A percentile compares a stretch with the other conserved stretches of the same genome.
Evolutionary conservation across 2,113 vertebrate species (phyloP).

Genomic region (Chunga burmeisteri): DNA sequence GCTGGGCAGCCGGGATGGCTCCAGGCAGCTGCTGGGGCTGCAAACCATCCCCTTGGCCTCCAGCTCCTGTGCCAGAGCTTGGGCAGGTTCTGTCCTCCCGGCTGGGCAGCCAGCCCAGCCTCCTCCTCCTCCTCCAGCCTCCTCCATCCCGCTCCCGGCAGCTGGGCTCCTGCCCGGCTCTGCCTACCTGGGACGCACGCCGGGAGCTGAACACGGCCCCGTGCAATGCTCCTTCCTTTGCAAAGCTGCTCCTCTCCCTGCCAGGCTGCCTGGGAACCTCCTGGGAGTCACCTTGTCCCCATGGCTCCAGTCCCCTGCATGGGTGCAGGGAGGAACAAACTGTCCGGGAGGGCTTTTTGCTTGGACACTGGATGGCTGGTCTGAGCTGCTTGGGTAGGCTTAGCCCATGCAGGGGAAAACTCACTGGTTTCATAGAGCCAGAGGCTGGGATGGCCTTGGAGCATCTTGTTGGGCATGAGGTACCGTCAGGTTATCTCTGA

Average conservation of each 20-base stretch:
- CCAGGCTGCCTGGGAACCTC: neutral
- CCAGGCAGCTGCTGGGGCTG: neutral
- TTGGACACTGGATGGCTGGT: fast-evolving
- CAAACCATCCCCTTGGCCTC: neutral
- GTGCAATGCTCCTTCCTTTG: neutral
- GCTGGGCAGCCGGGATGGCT: neutral
- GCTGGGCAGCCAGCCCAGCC: neutral
- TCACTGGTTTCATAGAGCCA: fast-evolving
- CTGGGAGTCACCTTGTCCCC: neutral
- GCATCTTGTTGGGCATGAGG: neutral
- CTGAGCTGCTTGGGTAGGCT: neutral
- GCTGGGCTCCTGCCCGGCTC: neutral
- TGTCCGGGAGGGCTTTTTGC: neutral
- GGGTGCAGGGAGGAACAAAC: neutral
- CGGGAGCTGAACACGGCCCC: neutral
- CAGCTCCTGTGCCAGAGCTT: neutral
- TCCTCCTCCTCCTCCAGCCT: neutral
- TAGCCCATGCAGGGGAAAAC: neutral
- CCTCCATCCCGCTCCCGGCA: fast-evolving
- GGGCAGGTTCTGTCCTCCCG: neutral
- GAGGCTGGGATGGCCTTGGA: neutral
- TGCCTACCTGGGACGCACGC: neutral
- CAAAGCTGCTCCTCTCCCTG: neutral
- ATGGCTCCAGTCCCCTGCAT: fast-evolving
- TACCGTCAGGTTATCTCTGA: neutral